Conservation (phyloP, 2,797 vertebrate genomes). For the Sphenodon punctatus region DNA sequence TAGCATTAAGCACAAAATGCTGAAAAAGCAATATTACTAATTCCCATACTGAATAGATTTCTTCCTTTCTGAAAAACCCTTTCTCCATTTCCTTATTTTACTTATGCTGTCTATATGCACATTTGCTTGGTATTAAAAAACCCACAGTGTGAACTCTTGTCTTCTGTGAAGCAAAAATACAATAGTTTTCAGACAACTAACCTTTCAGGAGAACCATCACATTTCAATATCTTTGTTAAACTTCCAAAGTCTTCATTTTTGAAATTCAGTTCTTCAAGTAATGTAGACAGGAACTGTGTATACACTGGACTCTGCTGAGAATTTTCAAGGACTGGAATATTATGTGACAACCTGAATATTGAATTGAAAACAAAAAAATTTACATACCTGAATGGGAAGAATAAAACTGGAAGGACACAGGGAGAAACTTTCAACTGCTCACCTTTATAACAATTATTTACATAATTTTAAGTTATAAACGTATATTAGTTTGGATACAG, state of each 20-base stretch:
- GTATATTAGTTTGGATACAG: no score
- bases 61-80: constrained; percentile 32
- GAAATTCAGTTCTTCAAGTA: constrained; percentile 78
- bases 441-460: no score
- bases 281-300: constrained; percentile 73
- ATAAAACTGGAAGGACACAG: background rate
- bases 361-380: background rate
- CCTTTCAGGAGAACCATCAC: constrained; percentile 36
- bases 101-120: constrained; percentile 27
- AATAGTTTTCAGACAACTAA: constrained; percentile 45
- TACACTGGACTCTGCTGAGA: constrained; percentile 48
- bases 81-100: constrained; percentile 16
- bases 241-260: constrained; percentile 76
- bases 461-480: no score
- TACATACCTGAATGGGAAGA: background rate
- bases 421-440: background rate
- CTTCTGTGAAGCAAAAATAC: background rate
- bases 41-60: constrained; percentile 30
- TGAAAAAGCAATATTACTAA: constrained; percentile 42
- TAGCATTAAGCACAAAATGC: constrained; percentile 56
- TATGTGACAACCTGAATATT: constrained; percentile 67
- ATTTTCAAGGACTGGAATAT: constrained; percentile 63
- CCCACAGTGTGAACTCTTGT: background rate
- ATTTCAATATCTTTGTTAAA: constrained; percentile 74
- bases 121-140: background rate